Evolutionary conservation across 2,888 invertebrate genomes (phyloP), one percentile per base, ranked within the genome.

Genomic region (Rosalia funebris): DNA sequence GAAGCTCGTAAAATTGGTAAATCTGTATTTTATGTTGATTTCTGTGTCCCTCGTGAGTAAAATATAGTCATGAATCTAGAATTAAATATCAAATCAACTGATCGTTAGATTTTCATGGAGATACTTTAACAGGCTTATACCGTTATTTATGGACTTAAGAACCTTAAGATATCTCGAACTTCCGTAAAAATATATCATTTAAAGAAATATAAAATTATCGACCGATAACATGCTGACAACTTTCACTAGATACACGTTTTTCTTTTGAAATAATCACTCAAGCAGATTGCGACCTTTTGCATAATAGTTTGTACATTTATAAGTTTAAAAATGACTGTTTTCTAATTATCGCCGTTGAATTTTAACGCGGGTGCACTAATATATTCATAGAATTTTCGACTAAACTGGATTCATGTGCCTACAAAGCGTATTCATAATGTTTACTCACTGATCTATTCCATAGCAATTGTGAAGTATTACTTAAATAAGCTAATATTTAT

Each of bases 401-500:
- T n/a, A 34, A n/a, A 11, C 11, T 34, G 34, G 11, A 34, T 34
- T 34, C 20, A 42, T n/a, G 4, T 41, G 39, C 12, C n/a, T 1
- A 42, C 16, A n/a, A 20, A 10, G 19, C 17, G 11, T 11, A 20
- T 42, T 10, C 15, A 20, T 17, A 19, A n/a, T 42, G 19, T 42
- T 42, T 42, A 34, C 7, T n/a, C 34, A 11, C 34, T 7, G 7
- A 34, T 10, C 34, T 34, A 3, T 25, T 25, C 20, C n/a, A 44
- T 19, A 17, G 4, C 12, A 10, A 47, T 17, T 36, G 36, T 19
- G 17, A 10, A 11, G 12, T 14, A 31, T 45, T 45, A 31, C 25
- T 31, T 31, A 15, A 32, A 14, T 25, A 46, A 31, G 46, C 46
- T 25, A 46, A 31, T 25, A 32, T 31, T 32, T 46, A 25, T 14